Evolutionary conservation across 2,113 vertebrate species (phyloP), one percentile per base, ranked within the genome.

Genomic region (Nyctibius bracteatus): DNA sequence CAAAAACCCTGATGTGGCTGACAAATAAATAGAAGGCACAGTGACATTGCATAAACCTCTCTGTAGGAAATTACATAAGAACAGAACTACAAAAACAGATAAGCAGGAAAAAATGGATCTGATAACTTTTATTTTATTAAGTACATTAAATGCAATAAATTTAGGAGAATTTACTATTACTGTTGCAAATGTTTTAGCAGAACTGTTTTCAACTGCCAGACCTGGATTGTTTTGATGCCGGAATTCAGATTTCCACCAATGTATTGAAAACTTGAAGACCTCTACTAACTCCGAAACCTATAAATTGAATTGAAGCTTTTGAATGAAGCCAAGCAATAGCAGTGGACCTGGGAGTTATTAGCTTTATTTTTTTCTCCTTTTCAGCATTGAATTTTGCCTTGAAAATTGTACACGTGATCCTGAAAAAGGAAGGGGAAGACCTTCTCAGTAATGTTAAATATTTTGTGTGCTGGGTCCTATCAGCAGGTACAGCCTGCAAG

Each of bases 281-380:
- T 94, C 27, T 95, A 49, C 94, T 97, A 91, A 81, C 57, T 73
- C 57, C 86, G 72, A 97, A 95, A 95, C 19, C 31, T 66, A 90
- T 63, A 94, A 91, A 96, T 57, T 95, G 51, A 98, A 95, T 71
- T 80, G 70, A 95, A 88, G 24, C 28, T 95, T 95, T 96, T 66
- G 86, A 96, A 90, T 89, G 68, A 92, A 93, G 37, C 8, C 31
- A 96, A 71, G 18, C 81, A 96, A 16, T 61, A 81, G 73, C 73
- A 92, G 75, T 2, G 8, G 72, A 90, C 16, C 15, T 58, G 96
- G 28, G 62, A 97, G 55, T 91, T 85, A 83, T 52, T 81, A 80
- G 70, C 51, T 97, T 83, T 97, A 81, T 97, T 97, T 97, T 92
- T 82, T 57, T 6, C 44, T 96, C 62, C 41, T 95, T 96, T 93